These are phyloP conservation scores for Lagenorhynchus albirostris DNA, from an alignment of 2,113 vertebrate genomes.

Conservation along the genomic window DNA sequence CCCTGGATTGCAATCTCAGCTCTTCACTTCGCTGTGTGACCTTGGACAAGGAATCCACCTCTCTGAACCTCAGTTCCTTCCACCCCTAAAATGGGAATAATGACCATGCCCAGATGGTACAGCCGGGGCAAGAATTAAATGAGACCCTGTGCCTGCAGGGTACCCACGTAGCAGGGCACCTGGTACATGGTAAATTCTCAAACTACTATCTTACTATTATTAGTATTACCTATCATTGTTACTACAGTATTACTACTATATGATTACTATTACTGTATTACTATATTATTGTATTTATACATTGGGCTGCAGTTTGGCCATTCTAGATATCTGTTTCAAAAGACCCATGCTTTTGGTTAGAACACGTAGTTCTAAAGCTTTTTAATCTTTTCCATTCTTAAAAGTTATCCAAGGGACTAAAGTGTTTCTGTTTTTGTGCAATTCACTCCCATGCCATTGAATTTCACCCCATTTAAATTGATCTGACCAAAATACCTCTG, in stretches of 20 bases:
- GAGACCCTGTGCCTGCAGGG: not conserved
- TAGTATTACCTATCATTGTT: not conserved
- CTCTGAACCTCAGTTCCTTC: not conserved
- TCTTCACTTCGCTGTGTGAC: not conserved
- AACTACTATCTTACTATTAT: too few species aligned
- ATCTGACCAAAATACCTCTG: not conserved
- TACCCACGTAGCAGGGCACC: not conserved
- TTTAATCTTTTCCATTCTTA: not conserved
- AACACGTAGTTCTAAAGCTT: not conserved
- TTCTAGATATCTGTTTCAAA: not conserved
- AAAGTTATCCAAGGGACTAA: not conserved
- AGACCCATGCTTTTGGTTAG: not conserved
- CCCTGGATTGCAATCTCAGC: not conserved
- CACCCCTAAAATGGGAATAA: not conserved
- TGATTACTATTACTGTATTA: not conserved
- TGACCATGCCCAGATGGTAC: too few species aligned
- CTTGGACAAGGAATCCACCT: not conserved
- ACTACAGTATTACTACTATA: fast-evolving
- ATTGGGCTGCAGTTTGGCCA: not conserved
- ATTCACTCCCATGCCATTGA: not conserved
- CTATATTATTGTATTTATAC: not conserved
- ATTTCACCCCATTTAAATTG: not conserved
- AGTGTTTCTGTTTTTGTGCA: not conserved
- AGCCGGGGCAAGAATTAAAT: not conserved
- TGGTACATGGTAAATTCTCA: not conserved